Base-by-base conservation (phyloP, 2,888 invertebrate species). In the Trichogramma dendrolimi region DNA sequence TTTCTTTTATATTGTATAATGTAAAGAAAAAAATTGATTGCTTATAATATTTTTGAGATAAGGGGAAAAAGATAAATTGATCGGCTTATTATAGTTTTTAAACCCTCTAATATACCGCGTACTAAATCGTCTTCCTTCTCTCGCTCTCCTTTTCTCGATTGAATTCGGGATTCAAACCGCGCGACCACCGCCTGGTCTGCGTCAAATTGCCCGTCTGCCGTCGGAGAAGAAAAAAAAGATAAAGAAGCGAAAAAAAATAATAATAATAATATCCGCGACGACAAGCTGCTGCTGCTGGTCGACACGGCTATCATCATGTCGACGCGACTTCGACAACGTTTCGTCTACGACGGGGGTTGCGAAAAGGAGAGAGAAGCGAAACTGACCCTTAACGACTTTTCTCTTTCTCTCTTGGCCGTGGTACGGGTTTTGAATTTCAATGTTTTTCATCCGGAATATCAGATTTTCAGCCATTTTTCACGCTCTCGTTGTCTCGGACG, bases 321-420 rank as follows among this genome's bases (percentile, higher is more conserved):
- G 27, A 27, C 27, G 27, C 27, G 27, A 27, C 27, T 27, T 27
- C 27, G 27, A 27, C 27, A 27, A 27, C 27, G 27, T 27, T 27
- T 27, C 27, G 27, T 27, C 27, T 27, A 2, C 27, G 27, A 2
- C 27, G 27, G 27, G 27, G 27, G 27, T 27, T 27, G 27, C 1
- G 27, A 27, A 27, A 65, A 60, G 66, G 61, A 64, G 65, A 68
- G 68, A 56, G 50, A 71, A 62, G 67, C 73, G 77, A 79, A 77
- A 78, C 79, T 79, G 79, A 78, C 79, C 79, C 78, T 78, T 79
- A 79, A 79, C 79, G 79, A 79, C 79, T 78, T 77, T 73, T 71
- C 73, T 67, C 72, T 71, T 73, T 71, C 72, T 66, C 66, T 57
- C 68, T 68, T 65, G 67, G 66, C 66, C 69, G 67, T 65, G 67